These are phyloP conservation scores for Paracanthobrama guichenoti DNA, from an alignment of 2,113 vertebrate genomes.

Conservation along the genomic window DNA sequence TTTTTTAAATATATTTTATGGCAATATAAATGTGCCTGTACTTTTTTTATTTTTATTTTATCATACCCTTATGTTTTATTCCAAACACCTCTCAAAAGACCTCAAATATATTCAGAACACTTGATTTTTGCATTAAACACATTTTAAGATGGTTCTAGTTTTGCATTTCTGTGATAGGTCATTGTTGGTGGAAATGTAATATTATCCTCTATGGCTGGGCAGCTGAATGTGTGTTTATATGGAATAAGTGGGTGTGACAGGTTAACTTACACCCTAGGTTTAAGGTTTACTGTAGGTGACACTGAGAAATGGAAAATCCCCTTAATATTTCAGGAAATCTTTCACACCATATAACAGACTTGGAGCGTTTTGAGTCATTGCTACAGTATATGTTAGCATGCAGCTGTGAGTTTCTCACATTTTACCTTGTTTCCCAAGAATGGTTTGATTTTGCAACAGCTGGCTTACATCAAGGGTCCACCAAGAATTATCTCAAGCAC, in stretches of 20 bases:
- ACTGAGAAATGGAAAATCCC: conserved; percentile 12
- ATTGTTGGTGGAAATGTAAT: conserved; percentile 46
- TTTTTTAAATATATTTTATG: conserved; percentile 13
- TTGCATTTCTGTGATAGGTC: conserved; percentile 34
- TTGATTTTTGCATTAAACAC: conserved; percentile 2
- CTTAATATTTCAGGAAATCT: conserved; percentile 1
- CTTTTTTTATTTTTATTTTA: conserved; percentile 49
- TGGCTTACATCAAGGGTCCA: conserved; percentile 16
- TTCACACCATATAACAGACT: background rate
- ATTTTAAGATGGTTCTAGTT: conserved; percentile 1
- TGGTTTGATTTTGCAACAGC: conserved; percentile 12
- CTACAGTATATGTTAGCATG: background rate
- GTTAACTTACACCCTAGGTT: background rate
- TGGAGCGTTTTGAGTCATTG: conserved; percentile 22
- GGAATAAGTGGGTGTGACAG: conserved; percentile 3
- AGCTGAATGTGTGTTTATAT: conserved; percentile 4
- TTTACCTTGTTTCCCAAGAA: conserved; percentile 28
- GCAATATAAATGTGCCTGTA: conserved; percentile 31
- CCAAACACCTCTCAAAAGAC: conserved; percentile 43
- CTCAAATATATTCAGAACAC: conserved; percentile 41
- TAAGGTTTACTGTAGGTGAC: background rate
- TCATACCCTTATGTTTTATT: conserved; percentile 12
- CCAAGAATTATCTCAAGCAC: conserved; percentile 9
- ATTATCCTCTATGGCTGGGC: background rate
- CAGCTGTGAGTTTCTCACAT: conserved; percentile 18